phyloP scores from a whole-genome alignment of 2,797 vertebrate genomes.

The Podargus strigoides region DNA sequence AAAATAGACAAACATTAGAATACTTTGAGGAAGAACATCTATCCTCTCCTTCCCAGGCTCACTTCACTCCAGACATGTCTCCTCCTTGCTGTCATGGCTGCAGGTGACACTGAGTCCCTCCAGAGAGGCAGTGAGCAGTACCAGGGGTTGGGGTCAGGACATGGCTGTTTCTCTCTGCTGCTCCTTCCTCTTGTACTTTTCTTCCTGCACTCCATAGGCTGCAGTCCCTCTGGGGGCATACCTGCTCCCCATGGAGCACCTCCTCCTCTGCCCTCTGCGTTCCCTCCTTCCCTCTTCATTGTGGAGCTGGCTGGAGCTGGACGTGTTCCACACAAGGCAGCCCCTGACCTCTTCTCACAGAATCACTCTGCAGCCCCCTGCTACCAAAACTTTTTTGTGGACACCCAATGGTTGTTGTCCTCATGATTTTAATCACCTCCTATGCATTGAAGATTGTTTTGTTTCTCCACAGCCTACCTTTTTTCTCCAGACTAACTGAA shows the following conservation, averaged over 20 bases:
- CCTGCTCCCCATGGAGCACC: not conserved
- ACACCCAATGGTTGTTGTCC: not conserved
- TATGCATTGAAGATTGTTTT: not conserved
- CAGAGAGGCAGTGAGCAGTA: not conserved
- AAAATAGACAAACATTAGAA: not conserved
- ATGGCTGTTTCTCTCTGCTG: not conserved
- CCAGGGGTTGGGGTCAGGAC: not conserved
- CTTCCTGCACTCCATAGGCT: not conserved
- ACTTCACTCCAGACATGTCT: not conserved
- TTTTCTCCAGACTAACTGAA: not conserved
- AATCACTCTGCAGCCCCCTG: not conserved
- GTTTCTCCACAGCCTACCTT: not conserved
- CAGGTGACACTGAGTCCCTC: not conserved
- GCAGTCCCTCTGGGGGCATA: not conserved
- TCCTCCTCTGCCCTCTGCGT: not conserved
- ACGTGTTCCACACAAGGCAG: not conserved
- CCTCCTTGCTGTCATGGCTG: not conserved
- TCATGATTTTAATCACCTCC: not conserved
- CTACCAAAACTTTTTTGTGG: not conserved
- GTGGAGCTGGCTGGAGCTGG: not conserved
- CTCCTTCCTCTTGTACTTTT: not conserved
- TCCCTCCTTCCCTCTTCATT: not conserved
- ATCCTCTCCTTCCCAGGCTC: not conserved
- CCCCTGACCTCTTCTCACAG: not conserved
- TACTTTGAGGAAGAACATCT: not conserved